Evolutionary conservation across 2,113 vertebrate species (phyloP).

Genomic region (Columba livia): DNA sequence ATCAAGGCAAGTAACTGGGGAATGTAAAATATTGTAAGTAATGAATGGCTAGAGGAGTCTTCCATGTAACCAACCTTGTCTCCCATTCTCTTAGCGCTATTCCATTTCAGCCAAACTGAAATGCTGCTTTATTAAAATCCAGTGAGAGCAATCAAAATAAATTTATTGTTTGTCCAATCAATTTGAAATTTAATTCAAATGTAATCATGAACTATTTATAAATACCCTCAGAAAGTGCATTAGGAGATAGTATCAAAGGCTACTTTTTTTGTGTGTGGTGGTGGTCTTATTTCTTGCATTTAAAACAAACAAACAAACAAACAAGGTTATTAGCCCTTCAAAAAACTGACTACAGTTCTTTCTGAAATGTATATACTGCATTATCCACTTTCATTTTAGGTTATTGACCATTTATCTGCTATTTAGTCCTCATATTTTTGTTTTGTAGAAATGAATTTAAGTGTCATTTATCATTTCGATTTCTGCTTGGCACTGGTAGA

Average conservation of each 20-base stretch:
- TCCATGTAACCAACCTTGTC: neutral
- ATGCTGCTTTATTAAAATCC: neutral
- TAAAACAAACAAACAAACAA: neutral
- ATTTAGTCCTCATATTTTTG: neutral
- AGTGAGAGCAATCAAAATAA: neutral
- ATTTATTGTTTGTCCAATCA: neutral
- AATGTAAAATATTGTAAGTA: neutral
- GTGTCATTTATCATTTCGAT: constrained; percentile 1
- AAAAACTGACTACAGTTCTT: neutral
- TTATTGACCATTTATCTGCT: neutral
- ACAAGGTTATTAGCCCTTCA: neutral
- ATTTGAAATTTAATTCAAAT: neutral
- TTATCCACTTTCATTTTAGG: neutral
- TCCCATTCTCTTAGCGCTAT: neutral
- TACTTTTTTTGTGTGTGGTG: neutral
- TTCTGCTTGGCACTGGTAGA: neutral
- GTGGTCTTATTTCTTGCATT: neutral
- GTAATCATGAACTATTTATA: neutral
- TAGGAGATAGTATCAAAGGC: neutral
- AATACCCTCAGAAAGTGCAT: neutral
- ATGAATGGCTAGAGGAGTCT: neutral
- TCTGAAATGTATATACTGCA: neutral
- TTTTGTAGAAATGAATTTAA: neutral
- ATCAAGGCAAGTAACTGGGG: neutral
- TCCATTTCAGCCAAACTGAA: neutral